Evolutionary conservation across 1,140 invertebrate species (phyloP).

Genomic region (Diabrotica undecimpunctata): DNA sequence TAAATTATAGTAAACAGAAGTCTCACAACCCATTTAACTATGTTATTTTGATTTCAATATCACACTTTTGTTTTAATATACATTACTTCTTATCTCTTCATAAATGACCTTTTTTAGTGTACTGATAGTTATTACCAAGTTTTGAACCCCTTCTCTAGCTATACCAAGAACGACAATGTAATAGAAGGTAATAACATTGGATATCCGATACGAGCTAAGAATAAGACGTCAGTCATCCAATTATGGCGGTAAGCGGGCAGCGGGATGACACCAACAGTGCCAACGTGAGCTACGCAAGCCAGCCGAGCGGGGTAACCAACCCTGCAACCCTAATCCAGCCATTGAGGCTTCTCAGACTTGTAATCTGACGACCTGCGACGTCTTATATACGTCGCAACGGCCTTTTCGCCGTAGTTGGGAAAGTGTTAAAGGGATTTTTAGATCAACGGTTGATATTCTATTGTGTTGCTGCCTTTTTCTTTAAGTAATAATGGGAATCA

Average conservation of each 20-base stretch:
- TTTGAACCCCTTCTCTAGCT: neutral
- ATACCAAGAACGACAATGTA: neutral
- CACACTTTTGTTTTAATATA: no score
- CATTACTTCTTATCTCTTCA: no score
- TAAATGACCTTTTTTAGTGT: no score
- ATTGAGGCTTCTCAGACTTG: slow-evolving; percentile 28
- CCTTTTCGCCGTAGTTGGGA: neutral
- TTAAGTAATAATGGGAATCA: neutral
- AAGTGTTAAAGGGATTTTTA: neutral
- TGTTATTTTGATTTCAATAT: no score
- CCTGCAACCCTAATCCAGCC: slow-evolving; percentile 32
- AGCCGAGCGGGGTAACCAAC: slow-evolving; percentile 27
- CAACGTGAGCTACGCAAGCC: slow-evolving; percentile 11
- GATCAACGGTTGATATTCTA: neutral
- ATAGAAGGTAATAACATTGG: slow-evolving; percentile 28
- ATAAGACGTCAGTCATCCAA: slow-evolving; percentile 35
- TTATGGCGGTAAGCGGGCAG: slow-evolving; percentile 23
- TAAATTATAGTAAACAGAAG: no score
- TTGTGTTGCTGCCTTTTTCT: neutral
- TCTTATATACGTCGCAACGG: slow-evolving; percentile 8
- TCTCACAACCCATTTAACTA: no score
- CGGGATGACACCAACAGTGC: slow-evolving; percentile 23
- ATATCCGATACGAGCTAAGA: slow-evolving; percentile 31
- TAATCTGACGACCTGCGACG: slow-evolving; percentile 22
- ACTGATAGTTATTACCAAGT: no score